A percentile compares a stretch with the other conserved stretches of the same genome.
Evolutionary conservation across 2,113 vertebrate genomes (phyloP).

Genomic region (Urocynchramus pylzowi): DNA sequence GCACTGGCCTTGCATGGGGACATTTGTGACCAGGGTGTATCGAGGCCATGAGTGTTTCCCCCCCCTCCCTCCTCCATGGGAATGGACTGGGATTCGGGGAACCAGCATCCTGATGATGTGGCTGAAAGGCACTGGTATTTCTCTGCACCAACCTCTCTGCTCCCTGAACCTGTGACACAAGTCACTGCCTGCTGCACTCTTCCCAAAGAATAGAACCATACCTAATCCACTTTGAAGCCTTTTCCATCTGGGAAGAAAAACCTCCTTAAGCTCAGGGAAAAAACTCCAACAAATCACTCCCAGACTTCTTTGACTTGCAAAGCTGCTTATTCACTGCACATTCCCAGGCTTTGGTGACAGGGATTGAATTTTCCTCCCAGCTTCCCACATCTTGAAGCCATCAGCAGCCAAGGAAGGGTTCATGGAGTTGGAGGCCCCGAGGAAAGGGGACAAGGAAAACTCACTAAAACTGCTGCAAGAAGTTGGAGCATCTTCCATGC

Average conservation of each 20-base stretch:
- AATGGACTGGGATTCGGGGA: not conserved
- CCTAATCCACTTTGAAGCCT: not conserved
- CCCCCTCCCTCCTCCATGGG: accelerated
- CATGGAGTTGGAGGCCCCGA: not conserved
- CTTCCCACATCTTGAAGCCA: constrained; percentile 58
- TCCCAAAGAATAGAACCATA: not conserved
- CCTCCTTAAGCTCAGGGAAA: not conserved
- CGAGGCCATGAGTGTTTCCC: accelerated
- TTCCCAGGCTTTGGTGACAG: not conserved
- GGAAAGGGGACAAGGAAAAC: not conserved
- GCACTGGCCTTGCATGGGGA: not conserved
- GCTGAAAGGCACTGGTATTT: not conserved
- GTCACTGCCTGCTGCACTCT: not conserved
- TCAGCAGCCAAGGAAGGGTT: constrained; percentile 1
- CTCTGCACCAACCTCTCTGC: not conserved
- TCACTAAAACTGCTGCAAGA: not conserved
- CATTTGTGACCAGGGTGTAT: not conserved
- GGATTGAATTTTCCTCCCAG: not conserved
- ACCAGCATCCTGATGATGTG: no score
- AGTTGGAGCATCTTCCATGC: not conserved
- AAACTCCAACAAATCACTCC: not conserved
- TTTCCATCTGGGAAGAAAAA: not conserved
- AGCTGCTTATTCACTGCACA: not conserved
- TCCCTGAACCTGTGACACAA: not conserved
- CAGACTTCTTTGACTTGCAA: not conserved